Evolutionary conservation across 2,113 vertebrate species (phyloP).

Genomic region (Chelonoidis abingdonii): DNA sequence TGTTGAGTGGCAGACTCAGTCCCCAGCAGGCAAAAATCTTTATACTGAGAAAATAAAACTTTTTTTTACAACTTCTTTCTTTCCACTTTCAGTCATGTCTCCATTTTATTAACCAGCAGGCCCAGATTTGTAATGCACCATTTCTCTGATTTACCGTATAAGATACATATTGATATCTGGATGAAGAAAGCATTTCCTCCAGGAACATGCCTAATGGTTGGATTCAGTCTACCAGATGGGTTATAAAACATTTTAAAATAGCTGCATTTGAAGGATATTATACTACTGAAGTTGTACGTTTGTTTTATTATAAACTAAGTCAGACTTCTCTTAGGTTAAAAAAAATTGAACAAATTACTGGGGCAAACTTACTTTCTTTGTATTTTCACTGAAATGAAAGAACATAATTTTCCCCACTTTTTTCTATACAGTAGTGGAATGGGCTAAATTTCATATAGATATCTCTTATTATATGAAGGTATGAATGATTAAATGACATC

Average conservation of each 20-base stretch:
- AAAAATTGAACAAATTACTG: constrained; percentile 50
- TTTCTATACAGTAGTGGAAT: not conserved
- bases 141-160: constrained; percentile 59
- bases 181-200: constrained; percentile 70
- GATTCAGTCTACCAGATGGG: constrained; percentile 78
- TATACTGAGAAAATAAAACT: constrained; percentile 33
- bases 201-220: constrained; percentile 53
- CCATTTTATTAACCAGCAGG: constrained; percentile 69
- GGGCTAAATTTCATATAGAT: not conserved
- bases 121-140: constrained; percentile 25
- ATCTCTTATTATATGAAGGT: not conserved
- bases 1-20: constrained; percentile 16
- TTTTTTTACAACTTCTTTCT: constrained; percentile 37
- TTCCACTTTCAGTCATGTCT: constrained; percentile 58
- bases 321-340: constrained; percentile 48
- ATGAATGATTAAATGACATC: not conserved
- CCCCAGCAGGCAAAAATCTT: constrained; percentile 52
- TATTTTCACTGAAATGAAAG: not conserved
- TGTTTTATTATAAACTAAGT: constrained; percentile 60
- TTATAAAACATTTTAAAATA: constrained; percentile 78
- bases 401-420: not conserved
- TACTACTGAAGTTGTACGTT: constrained; percentile 56
- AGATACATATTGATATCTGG: constrained; percentile 69
- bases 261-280: constrained; percentile 60
- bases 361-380: not conserved